These are phyloP conservation scores for Rhynchophorus ferrugineus DNA, from an alignment of 1,140 invertebrate species.

Conservation along the genomic window DNA sequence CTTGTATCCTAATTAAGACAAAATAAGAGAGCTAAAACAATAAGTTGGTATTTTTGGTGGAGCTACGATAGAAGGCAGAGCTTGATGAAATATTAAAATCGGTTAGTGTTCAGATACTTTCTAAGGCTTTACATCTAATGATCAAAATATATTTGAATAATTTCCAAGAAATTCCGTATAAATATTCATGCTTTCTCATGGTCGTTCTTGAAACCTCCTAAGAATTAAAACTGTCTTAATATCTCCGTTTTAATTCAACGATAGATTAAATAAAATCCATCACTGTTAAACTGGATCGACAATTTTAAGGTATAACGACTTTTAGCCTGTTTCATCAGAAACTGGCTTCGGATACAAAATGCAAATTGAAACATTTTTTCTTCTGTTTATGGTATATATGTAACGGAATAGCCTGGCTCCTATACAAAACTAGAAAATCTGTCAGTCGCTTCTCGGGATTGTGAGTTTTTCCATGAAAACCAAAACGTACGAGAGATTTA, in stretches of 20 bases:
- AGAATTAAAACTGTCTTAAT: too few species aligned
- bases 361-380: not conserved
- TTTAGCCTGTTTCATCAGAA: too few species aligned
- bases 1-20: too few species aligned
- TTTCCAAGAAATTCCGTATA: not conserved
- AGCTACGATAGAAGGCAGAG: too few species aligned
- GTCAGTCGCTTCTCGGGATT: not conserved
- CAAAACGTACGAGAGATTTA: constrained; percentile 1
- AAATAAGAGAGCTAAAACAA: too few species aligned
- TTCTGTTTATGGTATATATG: not conserved
- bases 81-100: not conserved
- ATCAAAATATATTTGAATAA: not conserved
- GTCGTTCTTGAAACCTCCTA: not conserved
- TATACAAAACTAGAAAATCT: constrained; percentile 2
- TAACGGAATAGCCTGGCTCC: constrained; percentile 3
- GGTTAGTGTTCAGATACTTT: not conserved
- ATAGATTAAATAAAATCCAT: not conserved
- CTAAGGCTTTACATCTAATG: not conserved
- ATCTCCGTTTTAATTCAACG: not conserved
- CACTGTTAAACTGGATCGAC: not conserved
- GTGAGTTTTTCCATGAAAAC: constrained; percentile 1
- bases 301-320: too few species aligned
- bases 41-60: too few species aligned
- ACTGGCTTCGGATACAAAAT: not conserved
- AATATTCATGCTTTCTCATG: not conserved